These are phyloP conservation scores for Alectoris magna DNA, from an alignment of 2,797 vertebrate genomes.

Conservation along the genomic window DNA sequence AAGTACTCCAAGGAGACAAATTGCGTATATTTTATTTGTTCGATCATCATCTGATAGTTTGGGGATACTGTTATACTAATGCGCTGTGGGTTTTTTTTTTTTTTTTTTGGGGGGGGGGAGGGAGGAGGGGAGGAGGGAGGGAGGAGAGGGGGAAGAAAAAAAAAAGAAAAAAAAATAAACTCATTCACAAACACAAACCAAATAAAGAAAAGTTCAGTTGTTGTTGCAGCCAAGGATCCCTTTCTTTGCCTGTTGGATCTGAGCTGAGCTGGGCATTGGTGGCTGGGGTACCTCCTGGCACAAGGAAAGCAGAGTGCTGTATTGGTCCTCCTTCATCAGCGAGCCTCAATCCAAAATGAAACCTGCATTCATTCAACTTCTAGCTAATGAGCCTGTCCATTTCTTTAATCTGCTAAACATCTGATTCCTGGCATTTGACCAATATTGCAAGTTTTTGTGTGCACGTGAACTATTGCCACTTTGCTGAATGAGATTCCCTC, in stretches of 20 bases:
- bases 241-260: background rate
- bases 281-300: background rate
- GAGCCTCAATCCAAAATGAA: background rate
- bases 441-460: background rate
- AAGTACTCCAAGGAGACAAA: constrained; percentile 48
- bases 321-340: background rate
- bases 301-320: background rate
- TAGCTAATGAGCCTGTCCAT: background rate
- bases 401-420: background rate
- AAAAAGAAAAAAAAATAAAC: background rate
- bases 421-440: background rate
- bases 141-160: background rate
- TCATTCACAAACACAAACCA: background rate
- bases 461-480: background rate
- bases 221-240: background rate
- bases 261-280: background rate
- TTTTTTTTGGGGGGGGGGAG: background rate
- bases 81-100: background rate
- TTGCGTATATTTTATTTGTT: background rate
- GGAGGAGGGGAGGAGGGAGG: background rate
- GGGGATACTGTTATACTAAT: background rate
- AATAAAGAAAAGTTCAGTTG: background rate
- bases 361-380: background rate
- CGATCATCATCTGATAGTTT: background rate
- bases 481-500: background rate